Conservation (phyloP, 2,888 invertebrate species). For the Drosophila peninsularis region DNA sequence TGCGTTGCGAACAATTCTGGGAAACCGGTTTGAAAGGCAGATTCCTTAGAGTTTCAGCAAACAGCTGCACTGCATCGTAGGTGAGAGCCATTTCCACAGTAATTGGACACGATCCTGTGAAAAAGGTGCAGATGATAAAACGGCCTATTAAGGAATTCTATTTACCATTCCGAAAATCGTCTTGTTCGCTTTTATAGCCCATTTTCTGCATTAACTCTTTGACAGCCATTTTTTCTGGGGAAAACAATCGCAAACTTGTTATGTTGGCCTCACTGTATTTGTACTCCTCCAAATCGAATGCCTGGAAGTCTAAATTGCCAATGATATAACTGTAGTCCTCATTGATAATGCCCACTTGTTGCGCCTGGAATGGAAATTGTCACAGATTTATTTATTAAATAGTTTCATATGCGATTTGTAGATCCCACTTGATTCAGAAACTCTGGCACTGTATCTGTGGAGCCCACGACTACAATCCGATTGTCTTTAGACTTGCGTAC, state of each 20-base stretch:
- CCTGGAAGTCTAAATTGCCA: slow-evolving; percentile 90
- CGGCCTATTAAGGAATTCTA: not conserved
- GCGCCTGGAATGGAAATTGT: slow-evolving; percentile 87
- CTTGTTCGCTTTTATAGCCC: slow-evolving; percentile 63
- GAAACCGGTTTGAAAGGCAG: slow-evolving; percentile 85
- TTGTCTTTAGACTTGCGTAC: slow-evolving; percentile 89
- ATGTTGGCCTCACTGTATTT: slow-evolving; percentile 93
- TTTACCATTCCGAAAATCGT: slow-evolving; percentile 76
- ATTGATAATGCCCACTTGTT: slow-evolving; percentile 98
- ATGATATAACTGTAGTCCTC: slow-evolving; percentile 94
- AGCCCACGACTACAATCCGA: slow-evolving; percentile 90
- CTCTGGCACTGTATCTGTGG: slow-evolving; percentile 86
- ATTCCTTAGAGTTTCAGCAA: slow-evolving; percentile 90
- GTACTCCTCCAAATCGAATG: slow-evolving; percentile 89
- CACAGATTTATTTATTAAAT: not conserved
- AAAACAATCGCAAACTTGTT: slow-evolving; percentile 89
- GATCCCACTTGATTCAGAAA: slow-evolving; percentile 85
- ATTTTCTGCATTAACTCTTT: slow-evolving; percentile 82
- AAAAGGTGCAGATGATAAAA: no score
- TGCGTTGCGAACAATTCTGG: slow-evolving; percentile 86
- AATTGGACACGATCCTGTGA: slow-evolving; percentile 82
- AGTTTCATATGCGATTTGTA: not conserved
- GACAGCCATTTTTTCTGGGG: slow-evolving; percentile 86
- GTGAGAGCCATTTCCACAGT: slow-evolving; percentile 91
- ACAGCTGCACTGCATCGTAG: slow-evolving; percentile 93